Conservation (phyloP, 2,797 vertebrate genomes). For the Hypotaenidia okinawae region DNA sequence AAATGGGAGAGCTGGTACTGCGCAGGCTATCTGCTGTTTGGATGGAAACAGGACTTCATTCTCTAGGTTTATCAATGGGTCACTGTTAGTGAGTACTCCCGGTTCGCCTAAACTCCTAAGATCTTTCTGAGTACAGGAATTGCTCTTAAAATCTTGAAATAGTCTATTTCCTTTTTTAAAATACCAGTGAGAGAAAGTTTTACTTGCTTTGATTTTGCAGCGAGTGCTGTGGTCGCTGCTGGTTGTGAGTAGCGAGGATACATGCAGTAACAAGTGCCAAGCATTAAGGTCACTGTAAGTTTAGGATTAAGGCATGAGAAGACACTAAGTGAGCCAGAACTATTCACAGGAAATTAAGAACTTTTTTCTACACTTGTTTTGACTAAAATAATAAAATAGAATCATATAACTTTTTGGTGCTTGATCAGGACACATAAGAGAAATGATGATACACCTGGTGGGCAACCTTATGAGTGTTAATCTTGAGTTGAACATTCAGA, state of each 20-base stretch:
- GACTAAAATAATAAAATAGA: conserved; percentile 2
- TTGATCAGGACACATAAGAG: neutral
- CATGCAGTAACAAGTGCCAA: neutral
- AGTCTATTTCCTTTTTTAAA: neutral
- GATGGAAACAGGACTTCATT: conserved; percentile 56
- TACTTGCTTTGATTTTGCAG: neutral
- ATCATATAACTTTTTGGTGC: neutral
- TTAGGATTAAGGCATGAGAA: conserved; percentile 13
- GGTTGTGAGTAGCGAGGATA: neutral
- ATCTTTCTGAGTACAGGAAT: conserved; percentile 5
- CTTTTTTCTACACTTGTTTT: conserved; percentile 18
- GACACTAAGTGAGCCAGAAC: conserved; percentile 9
- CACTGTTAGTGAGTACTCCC: conserved; percentile 30
- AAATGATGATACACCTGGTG: neutral
- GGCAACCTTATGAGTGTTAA: neutral
- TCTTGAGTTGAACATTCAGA: neutral
- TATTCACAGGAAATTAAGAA: conserved; percentile 9
- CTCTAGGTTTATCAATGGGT: conserved; percentile 52
- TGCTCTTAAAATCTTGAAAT: conserved; percentile 35
- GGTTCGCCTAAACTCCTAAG: neutral
- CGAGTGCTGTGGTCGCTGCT: neutral
- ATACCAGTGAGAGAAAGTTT: neutral
- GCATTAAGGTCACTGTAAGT: neutral
- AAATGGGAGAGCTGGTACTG: conserved; percentile 15
- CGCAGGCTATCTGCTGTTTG: conserved; percentile 10